Evolutionary conservation across 1,140 invertebrate species (phyloP), one percentile per base, ranked within the genome.

Genomic region (Drosophila suzukii): DNA sequence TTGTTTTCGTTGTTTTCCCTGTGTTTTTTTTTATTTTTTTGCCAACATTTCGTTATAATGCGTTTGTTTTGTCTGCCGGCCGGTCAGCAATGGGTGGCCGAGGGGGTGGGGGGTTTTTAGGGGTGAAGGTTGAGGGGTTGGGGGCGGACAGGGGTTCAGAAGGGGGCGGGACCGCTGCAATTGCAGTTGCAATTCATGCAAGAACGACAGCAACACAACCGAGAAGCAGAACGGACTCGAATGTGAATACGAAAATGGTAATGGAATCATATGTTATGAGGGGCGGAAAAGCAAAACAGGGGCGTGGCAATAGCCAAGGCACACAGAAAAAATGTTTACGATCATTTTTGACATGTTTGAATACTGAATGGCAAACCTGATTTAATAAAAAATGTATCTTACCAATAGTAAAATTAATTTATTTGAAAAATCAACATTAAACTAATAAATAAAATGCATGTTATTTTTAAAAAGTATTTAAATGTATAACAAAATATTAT

Each of bases 181-280:
- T 65, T 62, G 50, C 57, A 54, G 65, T 67, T 75, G 61, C 73
- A 59, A 49, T 78, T 78, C 74, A 76, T 76, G 74, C 74, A 75
- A 75, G 72, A 75, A 75, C 74, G 73, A 53, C 60, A 75, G 60
- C 70, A 56, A 73, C 55, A 73, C 71, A 49, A 74, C 32, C 65
- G 49, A 74, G 43, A 47, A 74, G 56, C 68, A 74, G 57, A 74
- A 73, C 67, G 46, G 30, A 53, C 47, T 41, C 65, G 24, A 74
- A 49, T 66, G 62, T 30, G 34, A 72, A 72, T 73, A 68, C 65
- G n/a, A 46, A 51, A 81, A 67, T 81, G 61, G 57, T 62, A 63
- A 78, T 74, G 62, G 67, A 63, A 82, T 82, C 79, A 82, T 82
- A 78, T 82, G 79, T 77, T 77, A 73, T 73, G 57, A 20, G 73